Conservation (phyloP, 2,113 vertebrate species). For the Elgaria multicarinata region DNA sequence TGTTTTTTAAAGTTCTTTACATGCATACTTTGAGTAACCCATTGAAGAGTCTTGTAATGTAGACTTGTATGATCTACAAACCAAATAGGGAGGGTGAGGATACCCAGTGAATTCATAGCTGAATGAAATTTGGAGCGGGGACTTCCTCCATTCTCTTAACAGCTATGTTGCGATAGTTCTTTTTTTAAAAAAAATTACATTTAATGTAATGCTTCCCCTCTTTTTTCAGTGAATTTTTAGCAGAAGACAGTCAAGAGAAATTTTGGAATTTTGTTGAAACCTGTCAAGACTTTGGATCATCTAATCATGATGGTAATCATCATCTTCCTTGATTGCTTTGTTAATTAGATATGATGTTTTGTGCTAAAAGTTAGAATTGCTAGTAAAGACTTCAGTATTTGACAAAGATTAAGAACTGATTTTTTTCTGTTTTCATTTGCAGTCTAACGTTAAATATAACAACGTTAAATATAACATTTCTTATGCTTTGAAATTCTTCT, state of each 20-base stretch:
- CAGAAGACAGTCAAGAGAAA: conserved; percentile 93
- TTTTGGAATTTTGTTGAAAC: conserved; percentile 97
- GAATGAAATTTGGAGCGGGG: neutral
- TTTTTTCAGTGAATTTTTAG: conserved; percentile 91
- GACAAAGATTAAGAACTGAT: conserved; percentile 17
- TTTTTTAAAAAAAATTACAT: neutral
- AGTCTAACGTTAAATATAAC: neutral
- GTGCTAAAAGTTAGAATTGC: neutral
- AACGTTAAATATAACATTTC: neutral
- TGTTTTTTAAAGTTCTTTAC: neutral
- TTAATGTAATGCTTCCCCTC: neutral
- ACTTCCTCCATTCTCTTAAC: conserved; percentile 16
- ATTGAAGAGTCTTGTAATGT: neutral
- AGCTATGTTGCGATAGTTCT: too few relatives aligned
- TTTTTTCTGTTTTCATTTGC: conserved; percentile 34
- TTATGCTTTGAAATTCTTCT: neutral
- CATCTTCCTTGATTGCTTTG: neutral
- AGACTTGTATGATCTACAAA: neutral
- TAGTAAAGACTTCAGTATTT: neutral
- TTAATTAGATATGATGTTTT: neutral
- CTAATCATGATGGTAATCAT: conserved; percentile 84
- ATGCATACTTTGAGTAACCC: neutral
- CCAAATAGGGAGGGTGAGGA: neutral
- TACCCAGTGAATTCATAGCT: neutral
- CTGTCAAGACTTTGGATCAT: conserved; percentile 84